Base-by-base conservation (phyloP, 2,797 vertebrate genomes). In the Monodelphis domestica region DNA sequence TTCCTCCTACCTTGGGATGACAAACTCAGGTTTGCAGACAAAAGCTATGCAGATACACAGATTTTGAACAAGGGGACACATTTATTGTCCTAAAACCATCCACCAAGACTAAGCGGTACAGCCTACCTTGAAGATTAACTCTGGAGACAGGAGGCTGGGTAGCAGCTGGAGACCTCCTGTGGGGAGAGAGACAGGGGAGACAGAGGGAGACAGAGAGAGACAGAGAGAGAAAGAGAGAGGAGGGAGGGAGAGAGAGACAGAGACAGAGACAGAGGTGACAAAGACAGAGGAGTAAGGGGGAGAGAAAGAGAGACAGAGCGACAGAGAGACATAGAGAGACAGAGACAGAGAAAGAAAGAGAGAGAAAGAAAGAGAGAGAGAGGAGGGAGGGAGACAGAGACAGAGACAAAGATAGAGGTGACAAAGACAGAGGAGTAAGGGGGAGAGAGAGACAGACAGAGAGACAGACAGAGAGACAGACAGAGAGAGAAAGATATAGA, bases 101-200 rank as follows among this genome's bases (percentile, higher is more conserved):
- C 93, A 93, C 92, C 17, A 1, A 26, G 53, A 56, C 53, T 53
- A 95, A 12, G 1, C 3, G 55, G 53, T 24, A 53, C 17, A 95
- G 88, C 99, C 52, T 98, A 99, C 99, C 99, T 98, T 99, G 99
- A 91, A 99, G 98, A 96, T 98, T 99, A 91, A 99, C 98, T 98
- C 98, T 99, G 97, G 99, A 98, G 94, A 99, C 96, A 26, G 99
- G 96, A 1, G 99, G 99, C 95, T 99, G 99, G 97, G 97, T 99
- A 4, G 98, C 97, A 57, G 98, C 99, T 78, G 99, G 99, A 93
- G 99, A 99, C 97, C 99, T 99, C 98, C 99, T 99, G 96, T 45
- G 94, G 97, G 93, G 90, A 94, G 26, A 97, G 12, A 93, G 91
- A 98, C n/a, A n/a, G n/a, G n/a, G n/a, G n/a, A n/a, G n/a, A n/a